phyloP scores from a whole-genome alignment of 2,113 vertebrate species.

The Cricetomys ansorgei region DNA sequence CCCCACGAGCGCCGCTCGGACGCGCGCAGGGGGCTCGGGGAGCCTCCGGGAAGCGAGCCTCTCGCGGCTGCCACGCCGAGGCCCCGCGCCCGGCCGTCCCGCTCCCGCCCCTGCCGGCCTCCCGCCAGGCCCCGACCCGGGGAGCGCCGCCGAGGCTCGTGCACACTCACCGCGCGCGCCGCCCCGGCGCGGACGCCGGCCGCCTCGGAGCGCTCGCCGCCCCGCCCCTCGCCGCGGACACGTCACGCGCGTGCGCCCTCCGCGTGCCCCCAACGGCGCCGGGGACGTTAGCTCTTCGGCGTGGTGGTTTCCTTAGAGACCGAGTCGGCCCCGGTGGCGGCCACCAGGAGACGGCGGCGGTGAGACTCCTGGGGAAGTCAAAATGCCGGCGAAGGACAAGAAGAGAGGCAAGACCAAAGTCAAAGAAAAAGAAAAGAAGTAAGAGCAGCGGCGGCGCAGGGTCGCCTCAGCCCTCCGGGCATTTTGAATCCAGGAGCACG shows the following conservation, averaged over 20 bases:
- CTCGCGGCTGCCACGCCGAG: too few relatives aligned
- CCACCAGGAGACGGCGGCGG: fast-evolving
- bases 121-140: fast-evolving
- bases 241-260: conserved; percentile 66
- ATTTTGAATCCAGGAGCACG: background rate
- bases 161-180: conserved; percentile 75
- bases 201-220: background rate
- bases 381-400: conserved; percentile 58
- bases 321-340: fast-evolving
- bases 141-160: background rate
- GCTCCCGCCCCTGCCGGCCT: background rate
- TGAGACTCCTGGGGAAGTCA: background rate
- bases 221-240: conserved; percentile 15
- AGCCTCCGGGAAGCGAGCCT: background rate
- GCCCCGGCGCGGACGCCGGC: conserved; percentile 24
- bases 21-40: background rate
- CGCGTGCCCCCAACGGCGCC: background rate
- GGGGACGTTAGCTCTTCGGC: background rate
- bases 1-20: background rate
- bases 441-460: conserved; percentile 17
- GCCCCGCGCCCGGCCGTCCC: background rate
- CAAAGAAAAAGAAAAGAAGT: conserved; percentile 60
- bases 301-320: conserved; percentile 69
- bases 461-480: background rate
- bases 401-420: conserved; percentile 47